phyloP scores from a whole-genome alignment of 2,797 vertebrate genomes.

The Clarias pachynema region DNA sequence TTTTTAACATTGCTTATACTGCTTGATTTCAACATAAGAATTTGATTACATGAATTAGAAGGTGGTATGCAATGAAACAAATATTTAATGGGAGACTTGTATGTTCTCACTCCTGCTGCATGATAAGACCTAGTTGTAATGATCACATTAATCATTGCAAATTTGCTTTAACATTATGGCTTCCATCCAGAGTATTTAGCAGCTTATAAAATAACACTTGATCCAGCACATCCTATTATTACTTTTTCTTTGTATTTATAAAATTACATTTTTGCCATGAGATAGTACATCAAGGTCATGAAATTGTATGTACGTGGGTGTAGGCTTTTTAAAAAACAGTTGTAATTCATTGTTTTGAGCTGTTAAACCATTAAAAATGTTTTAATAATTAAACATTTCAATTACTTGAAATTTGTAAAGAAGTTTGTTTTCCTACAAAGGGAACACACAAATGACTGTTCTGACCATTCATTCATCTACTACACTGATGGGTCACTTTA shows the following conservation, averaged over 20 bases:
- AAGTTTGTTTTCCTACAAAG: background rate
- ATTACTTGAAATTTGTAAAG: background rate
- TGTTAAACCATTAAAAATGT: background rate
- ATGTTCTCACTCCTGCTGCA: background rate
- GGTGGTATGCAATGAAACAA: background rate
- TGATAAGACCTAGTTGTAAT: background rate
- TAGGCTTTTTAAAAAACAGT: background rate
- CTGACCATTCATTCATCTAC: background rate
- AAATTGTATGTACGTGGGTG: background rate
- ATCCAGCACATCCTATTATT: background rate
- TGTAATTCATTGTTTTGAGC: background rate
- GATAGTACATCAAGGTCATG: background rate
- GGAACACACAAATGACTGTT: background rate
- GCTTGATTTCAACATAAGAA: background rate
- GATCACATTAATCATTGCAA: background rate
- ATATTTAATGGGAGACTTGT: background rate
- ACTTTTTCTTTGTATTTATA: background rate
- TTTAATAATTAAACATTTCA: background rate
- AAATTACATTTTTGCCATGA: background rate
- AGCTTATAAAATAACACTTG: background rate
- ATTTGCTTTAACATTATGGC: background rate
- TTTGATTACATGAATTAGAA: background rate
- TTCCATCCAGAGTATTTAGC: background rate
- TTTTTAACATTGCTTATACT: background rate
- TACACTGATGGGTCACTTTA: background rate